Evolutionary conservation across 2,888 invertebrate species (phyloP).

Genomic region (Alitta virens): DNA sequence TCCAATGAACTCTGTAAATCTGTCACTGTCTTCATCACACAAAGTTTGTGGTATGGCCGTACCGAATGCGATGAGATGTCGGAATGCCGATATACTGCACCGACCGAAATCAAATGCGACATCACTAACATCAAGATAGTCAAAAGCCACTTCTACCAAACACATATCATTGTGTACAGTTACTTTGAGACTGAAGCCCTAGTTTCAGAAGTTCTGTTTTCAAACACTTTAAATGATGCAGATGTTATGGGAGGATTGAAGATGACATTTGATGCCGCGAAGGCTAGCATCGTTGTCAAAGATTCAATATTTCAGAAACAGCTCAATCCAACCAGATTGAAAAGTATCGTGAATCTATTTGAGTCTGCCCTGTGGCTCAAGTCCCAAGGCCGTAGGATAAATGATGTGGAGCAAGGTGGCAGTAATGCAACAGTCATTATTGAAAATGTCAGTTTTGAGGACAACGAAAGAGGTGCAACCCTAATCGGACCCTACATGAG

Average conservation of each 20-base stretch:
- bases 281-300: slow-evolving; percentile 18
- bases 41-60: slow-evolving; percentile 20
- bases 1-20: slow-evolving; percentile 9
- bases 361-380: slow-evolving; percentile 30
- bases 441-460: slow-evolving; percentile 18
- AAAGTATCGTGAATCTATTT: slow-evolving; percentile 30
- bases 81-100: slow-evolving; percentile 7
- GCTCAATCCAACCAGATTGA: slow-evolving; percentile 22
- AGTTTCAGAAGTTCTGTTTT: slow-evolving; percentile 11
- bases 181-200: not conserved
- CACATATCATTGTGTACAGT: slow-evolving; percentile 15
- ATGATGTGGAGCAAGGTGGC: not conserved
- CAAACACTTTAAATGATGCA: slow-evolving; percentile 5
- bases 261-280: slow-evolving; percentile 18
- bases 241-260: slow-evolving; percentile 22
- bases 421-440: slow-evolving; percentile 21
- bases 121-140: slow-evolving; percentile 13
- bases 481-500: slow-evolving; percentile 23
- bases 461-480: slow-evolving; percentile 30
- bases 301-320: slow-evolving; percentile 23
- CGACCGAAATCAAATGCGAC: slow-evolving; percentile 18
- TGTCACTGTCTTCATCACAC: slow-evolving; percentile 10
- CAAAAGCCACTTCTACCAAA: slow-evolving; percentile 20
- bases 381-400: not conserved
- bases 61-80: slow-evolving; percentile 5